Evolutionary conservation across 2,113 vertebrate species (phyloP).

Genomic region (Indri indri): DNA sequence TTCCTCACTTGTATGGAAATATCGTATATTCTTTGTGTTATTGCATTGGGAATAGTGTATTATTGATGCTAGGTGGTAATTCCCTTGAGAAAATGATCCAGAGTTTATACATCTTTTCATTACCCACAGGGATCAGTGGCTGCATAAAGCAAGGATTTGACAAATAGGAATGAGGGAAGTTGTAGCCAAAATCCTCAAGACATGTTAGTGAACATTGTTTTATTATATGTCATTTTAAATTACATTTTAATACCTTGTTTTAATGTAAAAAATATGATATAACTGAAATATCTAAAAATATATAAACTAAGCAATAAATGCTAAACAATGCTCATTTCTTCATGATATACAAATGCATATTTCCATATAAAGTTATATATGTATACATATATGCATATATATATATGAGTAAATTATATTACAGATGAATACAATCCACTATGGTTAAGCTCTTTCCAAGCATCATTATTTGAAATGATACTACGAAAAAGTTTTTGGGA

Average conservation of each 20-base stretch:
- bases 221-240: background rate
- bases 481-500: background rate
- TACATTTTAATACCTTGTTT: background rate
- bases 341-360: background rate
- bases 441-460: background rate
- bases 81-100: background rate
- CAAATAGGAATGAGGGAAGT: background rate
- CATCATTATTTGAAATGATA: background rate
- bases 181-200: background rate
- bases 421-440: background rate
- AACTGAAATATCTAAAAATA: background rate
- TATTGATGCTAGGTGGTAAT: background rate
- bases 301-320: background rate
- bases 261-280: background rate
- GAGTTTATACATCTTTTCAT: background rate
- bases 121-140: background rate
- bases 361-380: background rate
- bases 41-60: conserved; percentile 19
- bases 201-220: background rate
- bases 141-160: background rate
- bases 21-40: conserved; percentile 40
- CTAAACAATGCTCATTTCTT: background rate
- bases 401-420: background rate
- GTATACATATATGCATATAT: too few relatives aligned
- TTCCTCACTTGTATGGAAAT: conserved; percentile 22